phyloP scores from a whole-genome alignment of 2,113 vertebrate genomes.

The Atlantisia rogersi region DNA sequence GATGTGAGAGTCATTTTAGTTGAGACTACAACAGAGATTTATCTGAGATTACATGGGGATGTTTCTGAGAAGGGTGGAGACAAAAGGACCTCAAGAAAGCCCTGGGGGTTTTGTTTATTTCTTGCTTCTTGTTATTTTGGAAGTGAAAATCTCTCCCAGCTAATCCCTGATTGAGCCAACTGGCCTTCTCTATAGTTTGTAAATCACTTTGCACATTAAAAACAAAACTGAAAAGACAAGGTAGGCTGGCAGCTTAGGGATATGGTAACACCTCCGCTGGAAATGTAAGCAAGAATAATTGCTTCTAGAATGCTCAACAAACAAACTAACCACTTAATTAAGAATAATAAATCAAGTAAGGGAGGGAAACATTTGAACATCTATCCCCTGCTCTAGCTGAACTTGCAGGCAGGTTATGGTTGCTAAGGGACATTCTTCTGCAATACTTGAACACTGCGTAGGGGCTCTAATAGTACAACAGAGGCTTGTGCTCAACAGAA shows the following conservation, averaged over 20 bases:
- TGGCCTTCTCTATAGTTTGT: neutral
- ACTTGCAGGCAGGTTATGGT: neutral
- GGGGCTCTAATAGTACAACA: neutral
- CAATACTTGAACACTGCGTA: neutral
- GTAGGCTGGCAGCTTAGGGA: conserved; percentile 12
- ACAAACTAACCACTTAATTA: conserved; percentile 57
- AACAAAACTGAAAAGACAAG: neutral
- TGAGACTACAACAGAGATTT: neutral
- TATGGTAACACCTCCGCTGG: conserved; percentile 6
- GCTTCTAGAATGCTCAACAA: conserved; percentile 24
- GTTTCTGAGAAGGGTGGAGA: neutral
- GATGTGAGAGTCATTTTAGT: neutral
- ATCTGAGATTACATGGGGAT: fast-evolving
- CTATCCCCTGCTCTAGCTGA: neutral
- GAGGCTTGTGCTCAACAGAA: neutral
- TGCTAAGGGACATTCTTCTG: neutral
- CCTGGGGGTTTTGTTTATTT: neutral
- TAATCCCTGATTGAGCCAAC: neutral
- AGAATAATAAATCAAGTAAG: conserved; percentile 56
- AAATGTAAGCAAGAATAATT: conserved; percentile 49
- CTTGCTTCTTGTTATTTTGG: neutral
- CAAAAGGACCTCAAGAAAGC: neutral
- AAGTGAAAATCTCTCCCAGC: neutral
- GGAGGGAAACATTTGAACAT: conserved; percentile 2
- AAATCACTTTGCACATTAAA: conserved; percentile 30